Percentiles rank a stretch among this genome's conserved stretches.
Evolutionary conservation across 2,888 invertebrate genomes (phyloP).

Genomic region (Lasioglossum leucozonium): DNA sequence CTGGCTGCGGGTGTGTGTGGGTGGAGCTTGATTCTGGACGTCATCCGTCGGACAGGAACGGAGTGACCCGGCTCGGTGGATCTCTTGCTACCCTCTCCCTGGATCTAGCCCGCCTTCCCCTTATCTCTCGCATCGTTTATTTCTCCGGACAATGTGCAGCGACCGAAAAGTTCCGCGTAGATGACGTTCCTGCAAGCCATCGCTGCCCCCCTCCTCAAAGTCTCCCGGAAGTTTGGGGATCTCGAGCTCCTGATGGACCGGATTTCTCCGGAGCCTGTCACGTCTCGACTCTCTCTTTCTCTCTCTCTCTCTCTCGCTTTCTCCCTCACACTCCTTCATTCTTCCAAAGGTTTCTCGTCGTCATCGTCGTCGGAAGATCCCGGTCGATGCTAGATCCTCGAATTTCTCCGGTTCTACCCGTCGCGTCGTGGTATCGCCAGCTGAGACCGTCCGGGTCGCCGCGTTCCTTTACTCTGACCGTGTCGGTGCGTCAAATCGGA

Average conservation of each 20-base stretch:
- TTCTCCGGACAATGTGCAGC: slow-evolving; percentile 63
- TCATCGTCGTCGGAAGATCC: background rate
- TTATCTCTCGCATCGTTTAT: slow-evolving; percentile 58
- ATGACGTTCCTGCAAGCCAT: slow-evolving; percentile 51
- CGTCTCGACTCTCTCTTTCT: background rate
- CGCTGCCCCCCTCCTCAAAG: slow-evolving; percentile 20
- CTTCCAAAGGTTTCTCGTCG: background rate
- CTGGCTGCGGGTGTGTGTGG: slow-evolving; percentile 67
- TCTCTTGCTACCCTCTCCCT: slow-evolving; percentile 26
- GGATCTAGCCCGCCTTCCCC: slow-evolving; percentile 9
- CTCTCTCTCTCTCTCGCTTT: too few relatives aligned
- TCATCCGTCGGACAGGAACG: slow-evolving; percentile 72
- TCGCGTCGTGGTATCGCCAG: background rate
- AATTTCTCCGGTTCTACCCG: background rate
- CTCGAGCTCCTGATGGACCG: slow-evolving; percentile 28
- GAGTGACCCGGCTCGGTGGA: slow-evolving; percentile 55
- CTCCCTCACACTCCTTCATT: too few relatives aligned
- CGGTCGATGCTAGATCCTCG: background rate
- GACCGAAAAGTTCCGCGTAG: slow-evolving; percentile 70
- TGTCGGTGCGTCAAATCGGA: slow-evolving; percentile 65
- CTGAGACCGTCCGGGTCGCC: background rate
- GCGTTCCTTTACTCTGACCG: background rate
- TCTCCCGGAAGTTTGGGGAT: slow-evolving; percentile 41
- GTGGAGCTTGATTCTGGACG: slow-evolving; percentile 72
- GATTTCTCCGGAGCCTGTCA: slow-evolving; percentile 18